These are phyloP conservation scores for Leptodactylus fuscus DNA, from an alignment of 2,113 vertebrate species.

Conservation along the genomic window DNA sequence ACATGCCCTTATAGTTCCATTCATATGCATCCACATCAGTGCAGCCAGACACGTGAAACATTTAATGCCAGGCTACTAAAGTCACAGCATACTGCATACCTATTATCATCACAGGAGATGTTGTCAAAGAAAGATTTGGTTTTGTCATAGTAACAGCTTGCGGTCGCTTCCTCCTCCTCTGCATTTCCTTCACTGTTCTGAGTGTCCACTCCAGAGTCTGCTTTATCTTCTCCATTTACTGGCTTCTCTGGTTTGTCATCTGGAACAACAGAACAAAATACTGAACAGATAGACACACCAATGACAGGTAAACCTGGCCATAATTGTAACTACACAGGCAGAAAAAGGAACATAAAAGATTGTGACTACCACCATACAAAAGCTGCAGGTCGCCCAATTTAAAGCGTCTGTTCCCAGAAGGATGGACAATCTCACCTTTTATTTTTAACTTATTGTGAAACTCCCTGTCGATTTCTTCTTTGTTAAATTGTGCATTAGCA, in stretches of 20 bases:
- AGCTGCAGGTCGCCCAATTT: no score
- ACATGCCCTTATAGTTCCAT: no score
- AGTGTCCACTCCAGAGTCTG: constrained; percentile 84
- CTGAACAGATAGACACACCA: not conserved
- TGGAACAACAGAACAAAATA: constrained; percentile 62
- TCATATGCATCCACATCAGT: no score
- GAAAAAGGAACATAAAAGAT: no score
- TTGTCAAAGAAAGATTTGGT: constrained; percentile 99
- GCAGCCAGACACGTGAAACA: not conserved
- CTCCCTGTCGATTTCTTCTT: constrained; percentile 97
- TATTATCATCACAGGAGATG: constrained; percentile 92
- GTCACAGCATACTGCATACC: constrained; percentile 73
- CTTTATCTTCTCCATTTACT: constrained; percentile 92
- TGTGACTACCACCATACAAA: no score
- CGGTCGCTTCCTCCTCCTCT: constrained; percentile 86
- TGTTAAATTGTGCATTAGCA: constrained; percentile 97
- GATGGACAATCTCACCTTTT: no score
- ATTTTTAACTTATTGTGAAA: constrained; percentile 97
- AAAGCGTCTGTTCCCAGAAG: no score
- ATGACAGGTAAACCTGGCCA: not conserved
- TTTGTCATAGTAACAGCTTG: constrained; percentile 95
- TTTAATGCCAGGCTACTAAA: no score
- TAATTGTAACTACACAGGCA: not conserved
- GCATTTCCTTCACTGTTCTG: constrained; percentile 87
- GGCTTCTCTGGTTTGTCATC: constrained; percentile 93